Evolutionary conservation across 2,888 invertebrate species (phyloP).

Genomic region (Saturnia japonica): DNA sequence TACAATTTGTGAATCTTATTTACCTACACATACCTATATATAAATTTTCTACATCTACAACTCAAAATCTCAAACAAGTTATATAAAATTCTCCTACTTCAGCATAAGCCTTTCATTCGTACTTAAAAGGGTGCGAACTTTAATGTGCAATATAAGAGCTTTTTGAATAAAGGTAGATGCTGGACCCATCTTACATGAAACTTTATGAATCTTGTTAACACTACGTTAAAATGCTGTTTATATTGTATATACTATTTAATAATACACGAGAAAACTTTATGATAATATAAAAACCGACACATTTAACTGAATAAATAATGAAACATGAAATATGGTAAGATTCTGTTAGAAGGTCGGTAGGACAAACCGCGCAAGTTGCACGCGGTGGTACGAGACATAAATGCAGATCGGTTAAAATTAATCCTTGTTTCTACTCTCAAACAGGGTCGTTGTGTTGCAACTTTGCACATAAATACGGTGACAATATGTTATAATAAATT

Average conservation of each 20-base stretch:
- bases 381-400: conserved; percentile 34
- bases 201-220: not conserved
- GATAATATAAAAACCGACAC: not conserved
- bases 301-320: not conserved
- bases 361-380: conserved; percentile 42
- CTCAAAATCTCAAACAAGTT: not conserved
- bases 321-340: conserved; percentile 12
- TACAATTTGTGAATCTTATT: no score
- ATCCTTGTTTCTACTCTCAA: conserved; percentile 55
- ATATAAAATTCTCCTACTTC: not conserved
- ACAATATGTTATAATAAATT: conserved; percentile 24
- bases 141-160: not conserved
- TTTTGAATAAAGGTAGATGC: not conserved
- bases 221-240: not conserved
- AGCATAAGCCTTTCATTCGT: not conserved
- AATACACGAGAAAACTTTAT: not conserved
- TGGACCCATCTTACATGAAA: not conserved
- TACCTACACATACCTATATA: no score
- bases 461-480: conserved; percentile 32
- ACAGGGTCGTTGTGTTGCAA: conserved; percentile 34
- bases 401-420: conserved; percentile 52
- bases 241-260: not conserved
- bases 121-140: not conserved
- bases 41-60: no score
- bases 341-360: conserved; percentile 29